These are phyloP conservation scores for Isoperla grammatica DNA, from an alignment of 2,888 invertebrate species.

Conservation along the genomic window DNA sequence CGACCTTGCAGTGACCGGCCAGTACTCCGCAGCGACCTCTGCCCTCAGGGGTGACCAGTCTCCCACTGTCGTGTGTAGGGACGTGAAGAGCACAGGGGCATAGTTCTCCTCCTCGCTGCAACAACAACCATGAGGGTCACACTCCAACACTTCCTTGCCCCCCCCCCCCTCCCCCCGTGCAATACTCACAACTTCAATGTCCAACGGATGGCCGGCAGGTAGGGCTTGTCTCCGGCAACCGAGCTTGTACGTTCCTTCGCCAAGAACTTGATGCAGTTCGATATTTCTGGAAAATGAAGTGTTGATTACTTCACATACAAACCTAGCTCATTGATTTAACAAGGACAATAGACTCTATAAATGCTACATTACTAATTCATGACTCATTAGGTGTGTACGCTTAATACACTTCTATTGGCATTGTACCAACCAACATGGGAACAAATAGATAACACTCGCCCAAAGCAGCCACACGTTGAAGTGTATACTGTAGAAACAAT, in stretches of 20 bases:
- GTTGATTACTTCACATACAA: no score
- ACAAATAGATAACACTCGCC: no score
- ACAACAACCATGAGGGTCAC: background rate
- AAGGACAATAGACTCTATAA: no score
- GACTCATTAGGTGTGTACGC: no score
- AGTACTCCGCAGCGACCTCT: constrained; percentile 44
- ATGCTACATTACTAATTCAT: no score
- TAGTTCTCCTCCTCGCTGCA: constrained; percentile 39
- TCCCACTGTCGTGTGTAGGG: constrained; percentile 42
- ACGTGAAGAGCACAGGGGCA: constrained; percentile 42
- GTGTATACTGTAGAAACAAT: no score
- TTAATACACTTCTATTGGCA: no score
- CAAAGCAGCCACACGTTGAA: no score
- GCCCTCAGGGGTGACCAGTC: constrained; percentile 40
- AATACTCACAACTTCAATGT: constrained; percentile 40
- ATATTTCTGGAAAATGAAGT: constrained; percentile 16
- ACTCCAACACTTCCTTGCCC: no score
- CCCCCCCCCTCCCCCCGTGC: background rate
- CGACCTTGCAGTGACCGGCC: constrained; percentile 52
- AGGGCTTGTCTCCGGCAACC: constrained; percentile 21
- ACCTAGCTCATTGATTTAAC: no score
- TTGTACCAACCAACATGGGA: no score
- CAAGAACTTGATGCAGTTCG: constrained; percentile 27
- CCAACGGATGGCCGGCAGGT: constrained; percentile 37
- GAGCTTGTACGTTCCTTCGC: constrained; percentile 18